Evolutionary conservation across 2,888 invertebrate genomes (phyloP).

Genomic region (Vandiemenella viatica): DNA sequence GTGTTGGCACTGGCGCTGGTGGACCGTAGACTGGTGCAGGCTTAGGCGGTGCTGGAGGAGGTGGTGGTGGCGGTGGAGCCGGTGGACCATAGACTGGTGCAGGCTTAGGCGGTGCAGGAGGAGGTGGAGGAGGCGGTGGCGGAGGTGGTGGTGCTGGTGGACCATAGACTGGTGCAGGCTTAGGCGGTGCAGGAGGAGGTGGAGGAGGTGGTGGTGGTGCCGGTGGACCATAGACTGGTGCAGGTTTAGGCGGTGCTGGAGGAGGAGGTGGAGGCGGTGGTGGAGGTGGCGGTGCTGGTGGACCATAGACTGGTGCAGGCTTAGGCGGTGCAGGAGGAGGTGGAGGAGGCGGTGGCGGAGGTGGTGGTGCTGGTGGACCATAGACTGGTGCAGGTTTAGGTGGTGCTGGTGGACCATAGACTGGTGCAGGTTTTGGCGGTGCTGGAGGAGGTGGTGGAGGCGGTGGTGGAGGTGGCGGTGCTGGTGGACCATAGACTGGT

Average conservation of each 20-base stretch:
- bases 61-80: not conserved
- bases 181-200: too few relatives aligned
- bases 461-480: not conserved
- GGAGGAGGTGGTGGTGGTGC: too few relatives aligned
- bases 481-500: not conserved
- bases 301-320: too few relatives aligned
- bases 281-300: too few relatives aligned
- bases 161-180: not conserved
- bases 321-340: not conserved
- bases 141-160: not conserved
- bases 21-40: not conserved
- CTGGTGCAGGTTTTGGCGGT: not conserved
- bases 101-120: not conserved
- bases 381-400: not conserved
- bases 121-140: not conserved
- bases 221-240: too few relatives aligned
- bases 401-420: not conserved
- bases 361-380: not conserved
- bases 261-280: too few relatives aligned
- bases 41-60: not conserved
- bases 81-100: not conserved
- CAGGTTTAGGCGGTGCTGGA: too few relatives aligned
- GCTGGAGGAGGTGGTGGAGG: not conserved
- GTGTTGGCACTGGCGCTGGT: not conserved
- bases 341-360: not conserved